Evolutionary conservation across 1,140 invertebrate species (phyloP), one percentile per base, ranked within the genome.

Genomic region (Orchesella cincta): DNA sequence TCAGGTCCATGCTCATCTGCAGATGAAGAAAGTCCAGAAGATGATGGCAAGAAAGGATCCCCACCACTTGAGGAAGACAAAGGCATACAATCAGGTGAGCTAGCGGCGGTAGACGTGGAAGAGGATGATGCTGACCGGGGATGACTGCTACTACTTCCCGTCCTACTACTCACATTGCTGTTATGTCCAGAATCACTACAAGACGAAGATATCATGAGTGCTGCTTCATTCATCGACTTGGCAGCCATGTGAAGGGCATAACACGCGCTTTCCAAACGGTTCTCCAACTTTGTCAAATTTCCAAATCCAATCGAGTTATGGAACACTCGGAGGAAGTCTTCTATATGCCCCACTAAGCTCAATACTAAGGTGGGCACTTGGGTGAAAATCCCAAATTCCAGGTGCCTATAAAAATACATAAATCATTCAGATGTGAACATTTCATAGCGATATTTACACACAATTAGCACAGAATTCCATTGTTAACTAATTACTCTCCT

Each of bases 331-430:
- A 84, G 64, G 76, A 85, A 85, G 72, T 84, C 83, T 14, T 75
- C 78, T 1, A 85, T 79, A 54, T 83, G 80, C 5, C 82, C 83
- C 14, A 84, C 74, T 33, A 85, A 80, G 74, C 80, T 83, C 29
- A 83, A 80, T 0, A 84, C 79, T 16, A 85, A 57, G 18, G 80
- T 79, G 0, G 84, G 83, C 35, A 85, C 77, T 71, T 83, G 83
- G 3, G 81, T 78, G 54, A 83, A 78, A 20, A 78, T 64, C 5
- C 79, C 79, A 67, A 76, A 80, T 72, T 85, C 84, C 71, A 85
- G 79, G 73, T 83, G 82, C 75, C 85, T 85, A 77, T 23, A 81
- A 79, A 75, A 23, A 74, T 31, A 34, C 31, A 31, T 2, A 71
- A 28, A 71, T 5, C 12, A 71, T 51, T 51, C 46, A 51, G 12